Conservation (phyloP, 2,797 vertebrate species). For the Rhabdophis nuchalis region DNA sequence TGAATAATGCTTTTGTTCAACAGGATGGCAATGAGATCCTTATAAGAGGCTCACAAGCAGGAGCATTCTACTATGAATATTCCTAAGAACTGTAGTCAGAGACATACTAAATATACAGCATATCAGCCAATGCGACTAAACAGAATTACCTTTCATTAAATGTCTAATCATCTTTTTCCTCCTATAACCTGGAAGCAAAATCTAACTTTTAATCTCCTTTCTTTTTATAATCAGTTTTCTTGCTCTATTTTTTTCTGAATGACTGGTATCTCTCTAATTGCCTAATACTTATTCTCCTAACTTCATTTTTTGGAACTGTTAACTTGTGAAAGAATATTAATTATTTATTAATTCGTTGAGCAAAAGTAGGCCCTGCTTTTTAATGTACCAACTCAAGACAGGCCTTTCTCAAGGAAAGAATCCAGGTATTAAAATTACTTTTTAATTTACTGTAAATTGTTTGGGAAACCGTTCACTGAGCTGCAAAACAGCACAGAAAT, state of each 20-base stretch:
- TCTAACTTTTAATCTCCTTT: background rate
- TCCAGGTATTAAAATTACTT: background rate
- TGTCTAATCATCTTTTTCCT: background rate
- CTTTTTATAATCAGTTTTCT: background rate
- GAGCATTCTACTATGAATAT: background rate
- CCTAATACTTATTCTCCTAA: background rate
- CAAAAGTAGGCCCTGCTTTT: background rate
- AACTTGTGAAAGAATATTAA: background rate
- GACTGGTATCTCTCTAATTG: background rate
- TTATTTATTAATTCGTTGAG: background rate
- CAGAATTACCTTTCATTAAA: background rate
- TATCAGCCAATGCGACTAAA: background rate
- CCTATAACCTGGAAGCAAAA: background rate
- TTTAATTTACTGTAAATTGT: background rate
- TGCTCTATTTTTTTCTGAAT: background rate
- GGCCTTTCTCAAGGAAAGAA: background rate
- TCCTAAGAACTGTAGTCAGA: background rate
- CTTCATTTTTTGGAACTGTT: background rate
- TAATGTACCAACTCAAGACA: background rate
- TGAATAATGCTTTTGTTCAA: background rate
- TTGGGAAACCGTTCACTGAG: background rate
- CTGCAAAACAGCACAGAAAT: background rate
- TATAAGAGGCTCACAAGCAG: background rate
- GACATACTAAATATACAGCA: background rate
- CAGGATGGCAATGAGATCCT: background rate